Base-by-base conservation (phyloP, 2,888 invertebrate species). In the Sicus ferrugineus region DNA sequence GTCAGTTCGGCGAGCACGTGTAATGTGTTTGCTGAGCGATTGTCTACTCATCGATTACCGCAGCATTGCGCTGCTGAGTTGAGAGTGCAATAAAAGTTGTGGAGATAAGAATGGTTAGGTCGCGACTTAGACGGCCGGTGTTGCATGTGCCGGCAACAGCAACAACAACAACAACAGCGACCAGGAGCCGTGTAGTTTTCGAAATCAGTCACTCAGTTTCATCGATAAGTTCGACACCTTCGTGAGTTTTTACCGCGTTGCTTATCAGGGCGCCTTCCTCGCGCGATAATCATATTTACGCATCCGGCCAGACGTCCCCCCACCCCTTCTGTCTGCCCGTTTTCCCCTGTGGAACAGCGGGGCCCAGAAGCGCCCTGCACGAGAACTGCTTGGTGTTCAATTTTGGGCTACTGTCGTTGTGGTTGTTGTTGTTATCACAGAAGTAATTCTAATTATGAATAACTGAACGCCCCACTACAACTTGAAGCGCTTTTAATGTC, bases 11-110 rank as follows among this genome's bases (percentile, higher is more conserved):
- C 19, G 50, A 64, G 59, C 66, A 70, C 21, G 50, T 72, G 66
- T 72, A 73, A 71, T 73, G 59, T 72, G 66, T 75, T 74, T 73
- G 48, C 67, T 23, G 21, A 30, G 21, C 21, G 34, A 66, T 69
- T 71, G 65, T 69, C 21, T 21, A 23, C 21, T 69, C 23, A 31
- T 50, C 46, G 5, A 54, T 56, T 42, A 54, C 66, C 54, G 42
- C 54, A 21, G 26, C 14, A 52, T 42, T 69, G 72, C 56, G 34
- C 19, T 21, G 23, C 31, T 64, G 31, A n/a, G 7, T 31, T 50
- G 30, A 48, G 28, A 26, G 54, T 34, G 14, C 65, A 38, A 21
- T 7, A 64, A 64, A 31, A 64, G 46, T 14, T 42, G 48, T 26
- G 42, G 34, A 31, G 65, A 54, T 54, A 65, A 61, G 23, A 7